Evolutionary conservation across 2,888 invertebrate genomes (phyloP).

Genomic region (Meiosimyza decipiens): DNA sequence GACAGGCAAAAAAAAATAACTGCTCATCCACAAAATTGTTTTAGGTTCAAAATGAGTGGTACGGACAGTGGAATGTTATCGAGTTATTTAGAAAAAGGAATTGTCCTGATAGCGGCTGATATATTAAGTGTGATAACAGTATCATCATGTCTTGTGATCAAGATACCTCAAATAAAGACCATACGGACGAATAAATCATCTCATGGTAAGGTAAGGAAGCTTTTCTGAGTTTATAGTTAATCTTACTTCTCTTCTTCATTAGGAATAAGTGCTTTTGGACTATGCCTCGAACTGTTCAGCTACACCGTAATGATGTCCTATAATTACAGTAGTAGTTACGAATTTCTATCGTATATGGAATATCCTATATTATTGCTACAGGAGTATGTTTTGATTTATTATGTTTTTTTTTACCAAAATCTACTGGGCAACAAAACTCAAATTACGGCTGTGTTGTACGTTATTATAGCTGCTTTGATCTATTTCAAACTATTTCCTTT

Average conservation of each 20-base stretch:
- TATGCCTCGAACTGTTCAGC: constrained; percentile 71
- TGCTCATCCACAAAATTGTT: too few relatives aligned
- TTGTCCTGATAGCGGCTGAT: constrained; percentile 67
- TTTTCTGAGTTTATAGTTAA: background rate
- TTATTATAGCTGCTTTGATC: constrained; percentile 66
- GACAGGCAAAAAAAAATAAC: too few relatives aligned
- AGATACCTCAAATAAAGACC: constrained; percentile 84
- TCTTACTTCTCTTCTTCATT: constrained; percentile 26
- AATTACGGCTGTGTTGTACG: constrained; percentile 66
- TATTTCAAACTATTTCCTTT: constrained; percentile 62
- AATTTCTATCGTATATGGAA: constrained; percentile 82
- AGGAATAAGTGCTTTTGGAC: constrained; percentile 64
- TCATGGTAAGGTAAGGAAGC: constrained; percentile 72
- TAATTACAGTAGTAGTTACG: constrained; percentile 80
- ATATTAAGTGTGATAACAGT: constrained; percentile 81
- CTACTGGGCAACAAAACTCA: constrained; percentile 67
- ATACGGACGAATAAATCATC: constrained; percentile 75
- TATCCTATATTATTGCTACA: constrained; percentile 84
- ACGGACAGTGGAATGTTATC: constrained; percentile 43
- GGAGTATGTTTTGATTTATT: constrained; percentile 78
- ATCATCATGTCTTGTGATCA: constrained; percentile 79
- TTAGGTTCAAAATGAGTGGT: too few relatives aligned
- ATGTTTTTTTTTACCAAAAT: constrained; percentile 76
- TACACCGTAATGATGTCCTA: constrained; percentile 85
- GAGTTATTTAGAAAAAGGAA: constrained; percentile 59